Evolutionary conservation across 2,888 invertebrate genomes (phyloP).

Genomic region (Chaetogeoica ovagalla): DNA sequence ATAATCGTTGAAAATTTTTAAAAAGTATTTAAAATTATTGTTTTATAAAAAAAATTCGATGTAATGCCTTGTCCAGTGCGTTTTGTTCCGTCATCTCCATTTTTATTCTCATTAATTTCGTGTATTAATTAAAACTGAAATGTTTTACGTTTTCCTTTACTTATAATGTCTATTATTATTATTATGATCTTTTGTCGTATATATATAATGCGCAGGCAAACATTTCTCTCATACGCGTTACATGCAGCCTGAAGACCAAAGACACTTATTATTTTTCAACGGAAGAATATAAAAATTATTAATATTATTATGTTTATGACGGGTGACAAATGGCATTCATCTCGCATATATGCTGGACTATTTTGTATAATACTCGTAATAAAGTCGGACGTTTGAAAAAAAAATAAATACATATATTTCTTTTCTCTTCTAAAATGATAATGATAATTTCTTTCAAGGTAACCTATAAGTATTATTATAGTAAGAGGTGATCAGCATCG

Average conservation of each 20-base stretch:
- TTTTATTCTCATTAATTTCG: not conserved
- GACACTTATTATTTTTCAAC: slow-evolving; percentile 7
- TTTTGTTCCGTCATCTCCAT: not conserved
- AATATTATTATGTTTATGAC: not conserved
- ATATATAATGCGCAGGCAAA: not conserved
- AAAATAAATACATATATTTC: not conserved
- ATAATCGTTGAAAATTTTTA: not conserved
- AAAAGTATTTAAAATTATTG: not conserved
- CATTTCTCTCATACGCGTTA: not conserved
- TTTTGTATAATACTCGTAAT: not conserved
- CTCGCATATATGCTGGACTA: not conserved
- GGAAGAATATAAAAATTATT: not conserved
- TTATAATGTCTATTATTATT: not conserved
- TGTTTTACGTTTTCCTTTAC: not conserved
- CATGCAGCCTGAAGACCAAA: not conserved
- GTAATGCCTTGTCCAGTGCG: not conserved
- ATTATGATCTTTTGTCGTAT: not conserved
- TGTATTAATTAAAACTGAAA: not conserved
- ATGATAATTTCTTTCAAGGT: slow-evolving; percentile 13
- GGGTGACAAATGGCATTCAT: not conserved
- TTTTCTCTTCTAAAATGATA: not conserved
- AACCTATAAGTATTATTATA: not conserved
- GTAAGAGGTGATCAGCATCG: not conserved
- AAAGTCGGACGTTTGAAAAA: not conserved
- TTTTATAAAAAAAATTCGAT: not conserved